phyloP scores from a whole-genome alignment of 2,888 invertebrate species.

The Selenia dentaria region DNA sequence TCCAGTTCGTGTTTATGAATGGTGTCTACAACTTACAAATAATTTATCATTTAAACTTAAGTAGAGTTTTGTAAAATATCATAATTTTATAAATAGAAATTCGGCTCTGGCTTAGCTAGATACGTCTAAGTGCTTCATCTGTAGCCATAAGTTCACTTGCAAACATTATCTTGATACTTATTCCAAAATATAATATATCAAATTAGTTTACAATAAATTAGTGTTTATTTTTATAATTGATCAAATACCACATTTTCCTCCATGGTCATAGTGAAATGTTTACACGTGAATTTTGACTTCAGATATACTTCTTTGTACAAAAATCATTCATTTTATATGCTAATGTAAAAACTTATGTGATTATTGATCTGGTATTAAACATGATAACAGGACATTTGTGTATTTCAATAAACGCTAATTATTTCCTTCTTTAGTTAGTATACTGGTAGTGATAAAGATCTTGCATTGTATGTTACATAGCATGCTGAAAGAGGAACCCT shows the following conservation, averaged over 20 bases:
- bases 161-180: neutral
- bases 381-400: slow-evolving; percentile 5
- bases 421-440: too few relatives aligned
- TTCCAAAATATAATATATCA: too few relatives aligned
- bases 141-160: neutral
- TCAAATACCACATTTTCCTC: too few relatives aligned
- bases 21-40: neutral
- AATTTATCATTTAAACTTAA: neutral
- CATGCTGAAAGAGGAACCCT: too few relatives aligned
- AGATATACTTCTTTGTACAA: neutral
- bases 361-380: slow-evolving; percentile 23
- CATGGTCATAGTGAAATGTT: neutral
- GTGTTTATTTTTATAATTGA: too few relatives aligned
- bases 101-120: slow-evolving; percentile 27
- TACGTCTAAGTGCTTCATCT: neutral
- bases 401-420: neutral
- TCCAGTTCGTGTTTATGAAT: neutral
- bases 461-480: too few relatives aligned
- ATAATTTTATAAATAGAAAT: slow-evolving; percentile 1
- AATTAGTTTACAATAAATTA: too few relatives aligned
- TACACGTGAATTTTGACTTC: neutral
- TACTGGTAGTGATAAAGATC: too few relatives aligned
- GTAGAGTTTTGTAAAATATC: slow-evolving; percentile 16
- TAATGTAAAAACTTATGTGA: slow-evolving; percentile 4
- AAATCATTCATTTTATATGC: slow-evolving; percentile 1